Evolutionary conservation across 2,113 vertebrate genomes (phyloP), one percentile per base, ranked within the genome.

Genomic region (Accipiter virgatus): DNA sequence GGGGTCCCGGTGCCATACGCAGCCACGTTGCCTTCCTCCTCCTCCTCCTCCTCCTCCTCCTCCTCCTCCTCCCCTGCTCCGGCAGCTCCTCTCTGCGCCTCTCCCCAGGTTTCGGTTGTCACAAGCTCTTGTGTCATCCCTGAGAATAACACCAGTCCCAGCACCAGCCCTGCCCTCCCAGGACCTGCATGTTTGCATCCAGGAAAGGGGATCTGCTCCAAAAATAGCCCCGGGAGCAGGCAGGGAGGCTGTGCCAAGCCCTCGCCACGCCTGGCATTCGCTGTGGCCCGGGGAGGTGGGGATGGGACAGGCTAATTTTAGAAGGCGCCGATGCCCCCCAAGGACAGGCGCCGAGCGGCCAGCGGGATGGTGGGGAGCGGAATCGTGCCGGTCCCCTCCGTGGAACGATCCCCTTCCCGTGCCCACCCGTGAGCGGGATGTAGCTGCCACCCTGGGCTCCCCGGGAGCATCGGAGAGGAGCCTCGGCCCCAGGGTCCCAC

Each of bases 281-380:
- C 50, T 3, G 72, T 4, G 13, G n/a, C 73, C 45, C 26, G 0
- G 38, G 89, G 88, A 88, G 92, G 86, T 55, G 94, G 88, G 82
- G 79, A 75, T 36, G 93, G 94, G 77, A 5, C 7, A 4, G 65
- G 95, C 72, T 97, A 97, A 97, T 97, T 97, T 98, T 97, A 93
- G 97, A 95, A 81, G 75, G 85, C 2, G 45, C 73, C 12, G 15
- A 53, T 82, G 86, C 68, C 92, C 78, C 40, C 55, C 96, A 95
- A 97, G 87, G 94, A 95, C 93, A 67, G 82, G 82, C 13, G 18
- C 32, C 10, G 47, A 23, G 71, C 16, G 11, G 70, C 16, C 23
- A 18, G 50, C 21, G 34, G 73, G 61, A 53, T 70, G 11, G 71
- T 18, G 22, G 67, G 42, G 58, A 89, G 71, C 8, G 0, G 34